Evolutionary conservation across 1,140 invertebrate species (phyloP), one percentile per base, ranked within the genome.

Genomic region (Brachionus rotundiformis): DNA sequence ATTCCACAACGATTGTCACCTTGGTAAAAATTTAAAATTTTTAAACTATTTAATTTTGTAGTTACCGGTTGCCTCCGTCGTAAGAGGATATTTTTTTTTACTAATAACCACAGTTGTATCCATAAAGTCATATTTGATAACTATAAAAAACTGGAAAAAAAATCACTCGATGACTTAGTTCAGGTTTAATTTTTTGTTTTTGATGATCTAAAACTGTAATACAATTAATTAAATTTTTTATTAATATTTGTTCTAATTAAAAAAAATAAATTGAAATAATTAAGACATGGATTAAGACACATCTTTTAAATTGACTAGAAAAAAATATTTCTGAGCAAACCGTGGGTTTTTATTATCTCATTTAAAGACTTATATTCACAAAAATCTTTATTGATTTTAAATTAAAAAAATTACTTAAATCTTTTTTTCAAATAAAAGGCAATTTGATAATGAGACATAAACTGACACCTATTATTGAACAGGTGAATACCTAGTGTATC

Each of bases 31-130:
- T 16, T 23, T 44, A n/a, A 77, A 33, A 49, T 6, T 59, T 27
- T 10, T 4, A 8, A 16, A 49, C 29, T 11, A 11, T 0, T n/a
- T 6, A 31, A 49, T 36, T 16, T 6, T 47, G 16, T 27, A 36
- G 83, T 83, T 77, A 85, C 84, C 79, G 84, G 84, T 75, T 85
- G 83, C 36, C 84, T 54, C 76, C 75, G 79, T 23, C 83, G 80
- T 13, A 84, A 83, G 3, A 83, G 76, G 16, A 84, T 25, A 76
- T 85, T 84, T 65, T 85, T 85, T 61, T 83, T 83, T 11, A 85
- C 82, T 76, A 85, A 81, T 73, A 84, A 82, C 13, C 80, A 44
- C 3, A 84, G 75, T 82, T 85, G 84, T 8, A 13, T 79, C 76
- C 76, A 79, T 61, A 79, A 41, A 79, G 29, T 59, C 76, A 79